phyloP scores from a whole-genome alignment of 2,113 vertebrate genomes.

The Brachypteracias leptosomus region DNA sequence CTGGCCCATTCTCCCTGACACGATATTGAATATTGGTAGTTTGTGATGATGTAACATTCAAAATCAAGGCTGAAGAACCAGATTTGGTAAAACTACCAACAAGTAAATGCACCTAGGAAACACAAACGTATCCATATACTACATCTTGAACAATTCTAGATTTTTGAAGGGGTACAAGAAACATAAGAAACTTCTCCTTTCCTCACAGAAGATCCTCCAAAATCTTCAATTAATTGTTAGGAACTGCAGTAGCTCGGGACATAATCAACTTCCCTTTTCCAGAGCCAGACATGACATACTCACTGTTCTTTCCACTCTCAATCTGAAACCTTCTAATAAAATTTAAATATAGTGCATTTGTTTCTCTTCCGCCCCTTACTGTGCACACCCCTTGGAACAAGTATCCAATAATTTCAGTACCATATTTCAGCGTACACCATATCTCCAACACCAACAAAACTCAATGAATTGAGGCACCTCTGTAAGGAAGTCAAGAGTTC shows the following conservation, averaged over 20 bases:
- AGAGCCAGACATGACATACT: neutral
- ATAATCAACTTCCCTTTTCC: neutral
- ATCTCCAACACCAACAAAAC: neutral
- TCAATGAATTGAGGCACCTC: neutral
- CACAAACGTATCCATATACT: fast-evolving
- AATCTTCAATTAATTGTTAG: neutral
- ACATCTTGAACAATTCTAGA: neutral
- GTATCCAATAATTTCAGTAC: neutral
- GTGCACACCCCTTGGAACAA: neutral
- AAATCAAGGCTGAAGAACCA: neutral
- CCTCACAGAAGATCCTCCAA: neutral
- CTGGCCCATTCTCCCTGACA: neutral
- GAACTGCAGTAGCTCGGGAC: neutral
- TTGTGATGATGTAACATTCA: neutral
- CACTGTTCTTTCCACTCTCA: neutral
- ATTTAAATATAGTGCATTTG: neutral
- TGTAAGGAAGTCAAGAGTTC: neutral
- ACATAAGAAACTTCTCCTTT: neutral
- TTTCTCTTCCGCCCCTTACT: neutral
- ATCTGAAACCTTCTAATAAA: neutral
- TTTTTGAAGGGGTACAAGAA: neutral
- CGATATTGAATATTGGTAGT: fast-evolving
- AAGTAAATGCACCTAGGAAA: neutral
- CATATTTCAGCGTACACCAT: fast-evolving
- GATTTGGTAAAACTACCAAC: neutral